Percentiles rank a stretch among this genome's conserved stretches.
These are phyloP conservation scores for Lytechinus variegatus DNA, from an alignment of 35 echinoderm and acorn worm species.

Conservation along the genomic window DNA sequence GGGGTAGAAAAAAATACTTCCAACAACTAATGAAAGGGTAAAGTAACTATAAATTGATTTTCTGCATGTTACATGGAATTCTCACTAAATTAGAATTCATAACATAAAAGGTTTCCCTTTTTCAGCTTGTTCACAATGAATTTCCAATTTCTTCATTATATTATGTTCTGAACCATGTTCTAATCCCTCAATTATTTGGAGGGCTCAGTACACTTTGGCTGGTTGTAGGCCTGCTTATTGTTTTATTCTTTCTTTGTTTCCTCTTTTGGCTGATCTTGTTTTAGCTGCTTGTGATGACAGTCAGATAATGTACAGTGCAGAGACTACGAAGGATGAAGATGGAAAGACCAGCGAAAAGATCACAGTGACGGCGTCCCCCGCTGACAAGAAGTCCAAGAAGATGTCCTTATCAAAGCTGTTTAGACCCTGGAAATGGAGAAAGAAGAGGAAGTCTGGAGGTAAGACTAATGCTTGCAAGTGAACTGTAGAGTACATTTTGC, in stretches of 20 bases:
- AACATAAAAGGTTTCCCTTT: too few species aligned
- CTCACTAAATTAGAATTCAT: too few species aligned
- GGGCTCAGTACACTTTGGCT: too few species aligned
- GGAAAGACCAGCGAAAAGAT: constrained; percentile 31
- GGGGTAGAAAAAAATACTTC: too few species aligned
- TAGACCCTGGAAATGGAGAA: constrained; percentile 98
- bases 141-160: too few species aligned
- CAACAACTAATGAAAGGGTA: too few species aligned
- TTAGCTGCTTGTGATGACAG: constrained; percentile 67
- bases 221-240: too few species aligned
- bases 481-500: neutral
- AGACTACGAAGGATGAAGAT: constrained; percentile 7
- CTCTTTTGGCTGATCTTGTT: neutral
- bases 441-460: constrained; percentile 81
- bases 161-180: too few species aligned
- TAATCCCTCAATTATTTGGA: too few species aligned
- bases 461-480: neutral
- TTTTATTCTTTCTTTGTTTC: neutral
- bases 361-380: constrained; percentile 50
- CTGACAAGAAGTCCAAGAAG: constrained; percentile 79
- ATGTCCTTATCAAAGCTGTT: constrained; percentile 75
- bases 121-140: too few species aligned
- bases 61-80: too few species aligned
- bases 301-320: constrained; percentile 64
- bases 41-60: too few species aligned